Evolutionary conservation across 2,888 invertebrate genomes (phyloP).

Genomic region (Ophioninae sp.): DNA sequence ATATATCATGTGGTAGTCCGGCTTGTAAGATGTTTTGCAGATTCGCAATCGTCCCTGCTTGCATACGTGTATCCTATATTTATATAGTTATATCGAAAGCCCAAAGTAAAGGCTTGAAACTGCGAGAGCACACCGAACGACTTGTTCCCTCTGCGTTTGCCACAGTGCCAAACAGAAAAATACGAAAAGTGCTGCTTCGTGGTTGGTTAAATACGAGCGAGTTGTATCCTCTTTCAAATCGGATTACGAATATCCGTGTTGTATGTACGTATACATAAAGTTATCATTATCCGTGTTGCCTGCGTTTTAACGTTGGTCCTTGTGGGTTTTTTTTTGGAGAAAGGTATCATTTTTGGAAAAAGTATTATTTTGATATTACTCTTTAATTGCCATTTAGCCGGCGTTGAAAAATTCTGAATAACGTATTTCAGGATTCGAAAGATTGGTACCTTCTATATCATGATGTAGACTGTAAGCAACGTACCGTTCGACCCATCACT

Average conservation of each 20-base stretch:
- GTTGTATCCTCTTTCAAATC: conserved; percentile 43
- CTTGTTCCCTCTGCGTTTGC: conserved; percentile 45
- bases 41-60: conserved; percentile 53
- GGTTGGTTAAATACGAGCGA: conserved; percentile 59
- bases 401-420: no score
- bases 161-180: conserved; percentile 44
- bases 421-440: no score
- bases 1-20: conserved; percentile 54
- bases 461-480: no score
- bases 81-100: conserved; percentile 3
- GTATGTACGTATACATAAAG: background rate
- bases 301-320: background rate
- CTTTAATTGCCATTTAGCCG: no score
- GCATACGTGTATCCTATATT: background rate
- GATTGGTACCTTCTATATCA: no score
- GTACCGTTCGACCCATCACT: no score
- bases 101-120: conserved; percentile 46
- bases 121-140: conserved; percentile 12
- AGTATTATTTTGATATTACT: no score
- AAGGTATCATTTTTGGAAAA: no score
- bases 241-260: conserved; percentile 14
- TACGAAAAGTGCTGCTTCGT: conserved; percentile 54
- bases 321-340: background rate
- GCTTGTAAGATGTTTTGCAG: conserved; percentile 49
- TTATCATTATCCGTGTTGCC: background rate